A percentile compares a stretch with the other conserved stretches of the same genome.
These are phyloP conservation scores for Eilema sororculum DNA, from an alignment of 2,888 invertebrate species.

Conservation along the genomic window DNA sequence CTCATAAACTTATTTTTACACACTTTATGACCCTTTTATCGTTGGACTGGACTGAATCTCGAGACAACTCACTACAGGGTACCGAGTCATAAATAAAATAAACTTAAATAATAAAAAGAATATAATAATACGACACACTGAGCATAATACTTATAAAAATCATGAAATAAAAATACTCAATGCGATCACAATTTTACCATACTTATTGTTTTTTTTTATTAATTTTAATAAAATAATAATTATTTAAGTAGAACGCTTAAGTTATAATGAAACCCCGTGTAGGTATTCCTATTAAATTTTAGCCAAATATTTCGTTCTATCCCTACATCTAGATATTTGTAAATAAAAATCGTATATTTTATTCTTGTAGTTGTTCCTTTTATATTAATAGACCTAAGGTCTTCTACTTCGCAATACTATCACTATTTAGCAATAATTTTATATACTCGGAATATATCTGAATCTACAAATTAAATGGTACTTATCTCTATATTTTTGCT, in stretches of 20 bases:
- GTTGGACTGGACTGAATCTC: conserved; percentile 74
- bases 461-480: conserved; percentile 59
- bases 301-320: conserved; percentile 85
- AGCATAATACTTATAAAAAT: conserved; percentile 70
- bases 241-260: conserved; percentile 44
- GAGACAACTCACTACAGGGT: conserved; percentile 80
- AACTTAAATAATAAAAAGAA: conserved; percentile 59
- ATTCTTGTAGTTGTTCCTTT: conserved; percentile 83
- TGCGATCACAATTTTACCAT: conserved; percentile 75
- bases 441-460: conserved; percentile 61
- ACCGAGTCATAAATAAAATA: conserved; percentile 73
- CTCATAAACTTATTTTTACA: conserved; percentile 56
- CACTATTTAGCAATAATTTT: conserved; percentile 84
- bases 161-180: conserved; percentile 78
- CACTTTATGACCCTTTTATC: conserved; percentile 53
- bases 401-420: conserved; percentile 84
- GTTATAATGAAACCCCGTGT: conserved; percentile 63
- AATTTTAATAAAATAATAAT: conserved; percentile 42
- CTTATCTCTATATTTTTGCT: conserved; percentile 46
- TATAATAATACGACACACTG: conserved; percentile 62
- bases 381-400: conserved; percentile 81
- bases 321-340: conserved; percentile 79
- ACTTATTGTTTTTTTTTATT: conserved; percentile 62
- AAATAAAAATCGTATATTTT: conserved; percentile 77
- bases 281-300: conserved; percentile 83